Conservation (phyloP, 2,888 invertebrate species). For the Pinctada fucata region DNA sequence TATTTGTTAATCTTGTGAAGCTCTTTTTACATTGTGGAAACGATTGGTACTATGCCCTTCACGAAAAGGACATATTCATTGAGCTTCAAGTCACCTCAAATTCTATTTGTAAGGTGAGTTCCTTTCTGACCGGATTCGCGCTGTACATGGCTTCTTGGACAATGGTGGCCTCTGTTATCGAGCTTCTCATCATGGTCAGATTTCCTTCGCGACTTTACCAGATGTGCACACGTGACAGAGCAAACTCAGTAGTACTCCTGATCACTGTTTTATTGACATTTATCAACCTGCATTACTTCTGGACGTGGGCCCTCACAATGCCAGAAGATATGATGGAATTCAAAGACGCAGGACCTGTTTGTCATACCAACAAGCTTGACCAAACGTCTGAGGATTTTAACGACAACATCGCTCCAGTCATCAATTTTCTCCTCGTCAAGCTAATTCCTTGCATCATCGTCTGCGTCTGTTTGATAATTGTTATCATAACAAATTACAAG, state of each 20-base stretch:
- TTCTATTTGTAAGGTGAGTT: constrained; percentile 72
- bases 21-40: constrained; percentile 72
- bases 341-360: constrained; percentile 38
- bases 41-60: constrained; percentile 61
- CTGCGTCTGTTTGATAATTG: constrained; percentile 54
- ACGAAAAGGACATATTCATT: constrained; percentile 53
- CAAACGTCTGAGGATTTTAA: constrained; percentile 64
- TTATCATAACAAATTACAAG: constrained; percentile 20
- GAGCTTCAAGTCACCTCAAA: constrained; percentile 65
- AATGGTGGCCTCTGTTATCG: constrained; percentile 67
- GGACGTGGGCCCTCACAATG: constrained; percentile 69
- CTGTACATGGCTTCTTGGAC: constrained; percentile 70
- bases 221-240: constrained; percentile 70
- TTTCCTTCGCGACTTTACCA: constrained; percentile 64
- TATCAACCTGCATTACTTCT: constrained; percentile 74
- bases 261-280: constrained; percentile 72
- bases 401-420: constrained; percentile 66
- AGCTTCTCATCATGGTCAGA: constrained; percentile 65
- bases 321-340: constrained; percentile 50
- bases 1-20: constrained; percentile 66
- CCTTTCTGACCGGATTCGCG: constrained; percentile 67
- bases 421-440: constrained; percentile 65
- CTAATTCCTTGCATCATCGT: constrained; percentile 65
- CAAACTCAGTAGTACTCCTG: constrained; percentile 68
- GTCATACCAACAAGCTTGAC: constrained; percentile 56